Evolutionary conservation across 2,797 vertebrate species (phyloP).

Genomic region (Sebastes cheni): DNA sequence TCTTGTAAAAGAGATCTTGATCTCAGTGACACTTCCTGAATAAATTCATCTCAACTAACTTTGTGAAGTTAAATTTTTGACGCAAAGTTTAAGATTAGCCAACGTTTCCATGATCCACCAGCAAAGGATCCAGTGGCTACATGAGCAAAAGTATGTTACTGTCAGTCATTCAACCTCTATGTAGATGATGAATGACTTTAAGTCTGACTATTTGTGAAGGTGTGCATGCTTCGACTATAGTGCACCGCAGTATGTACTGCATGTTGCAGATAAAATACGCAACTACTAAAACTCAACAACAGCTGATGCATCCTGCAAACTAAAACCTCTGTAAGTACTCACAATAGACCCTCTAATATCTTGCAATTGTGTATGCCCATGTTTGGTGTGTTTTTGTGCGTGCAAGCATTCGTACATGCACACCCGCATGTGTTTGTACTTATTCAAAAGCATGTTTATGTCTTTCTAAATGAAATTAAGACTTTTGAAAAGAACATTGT

Average conservation of each 20-base stretch:
- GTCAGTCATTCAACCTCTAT: neutral
- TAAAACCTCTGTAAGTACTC: conserved; percentile 2
- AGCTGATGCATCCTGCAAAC: neutral
- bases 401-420: conserved; percentile 12
- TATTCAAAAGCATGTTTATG: conserved; percentile 38
- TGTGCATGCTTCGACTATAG: neutral
- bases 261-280: neutral
- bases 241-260: neutral
- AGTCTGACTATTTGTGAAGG: neutral
- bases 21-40: neutral
- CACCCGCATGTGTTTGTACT: conserved; percentile 43
- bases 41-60: no score
- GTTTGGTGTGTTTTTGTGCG: neutral
- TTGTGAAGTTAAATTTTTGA: no score
- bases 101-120: no score
- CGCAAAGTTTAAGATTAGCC: no score
- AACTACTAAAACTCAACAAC: neutral
- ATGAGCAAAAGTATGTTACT: neutral
- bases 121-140: no score
- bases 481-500: conserved; percentile 32
- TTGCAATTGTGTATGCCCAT: neutral
- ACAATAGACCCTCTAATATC: conserved; percentile 10
- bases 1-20: neutral
- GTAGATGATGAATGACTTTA: neutral
- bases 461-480: conserved; percentile 40